Evolutionary conservation across 2,797 vertebrate species (phyloP).

Genomic region (Eulemur mongoz): DNA sequence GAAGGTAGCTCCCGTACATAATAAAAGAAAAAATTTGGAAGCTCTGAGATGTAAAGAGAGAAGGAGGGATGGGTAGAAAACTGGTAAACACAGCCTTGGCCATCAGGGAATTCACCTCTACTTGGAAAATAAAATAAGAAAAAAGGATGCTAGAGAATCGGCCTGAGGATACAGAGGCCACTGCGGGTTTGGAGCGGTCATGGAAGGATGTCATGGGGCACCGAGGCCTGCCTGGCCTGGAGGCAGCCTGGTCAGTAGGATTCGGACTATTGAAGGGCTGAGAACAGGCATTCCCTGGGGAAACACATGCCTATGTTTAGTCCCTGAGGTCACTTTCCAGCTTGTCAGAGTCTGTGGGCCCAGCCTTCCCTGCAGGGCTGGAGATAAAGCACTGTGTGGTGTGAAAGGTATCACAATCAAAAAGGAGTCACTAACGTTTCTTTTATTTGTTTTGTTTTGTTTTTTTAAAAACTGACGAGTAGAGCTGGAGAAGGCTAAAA

Average conservation of each 20-base stretch:
- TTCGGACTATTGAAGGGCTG: not conserved
- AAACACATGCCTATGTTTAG: accelerated
- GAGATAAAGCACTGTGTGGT: not conserved
- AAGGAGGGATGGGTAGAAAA: not conserved
- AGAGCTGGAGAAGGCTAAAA: not conserved
- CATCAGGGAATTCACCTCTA: not conserved
- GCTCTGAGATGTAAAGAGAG: not conserved
- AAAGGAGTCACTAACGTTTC: not conserved
- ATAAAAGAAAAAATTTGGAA: not conserved
- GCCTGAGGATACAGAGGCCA: not conserved
- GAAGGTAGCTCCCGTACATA: not conserved
- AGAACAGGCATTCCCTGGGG: not conserved
- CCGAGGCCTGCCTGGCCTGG: not conserved
- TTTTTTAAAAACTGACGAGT: not conserved
- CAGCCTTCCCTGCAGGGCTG: not conserved
- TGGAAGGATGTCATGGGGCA: not conserved
- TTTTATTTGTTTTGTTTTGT: no score
- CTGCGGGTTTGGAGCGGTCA: not conserved
- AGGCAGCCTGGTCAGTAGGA: not conserved
- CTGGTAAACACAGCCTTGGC: not conserved
- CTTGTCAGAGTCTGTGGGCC: no score
- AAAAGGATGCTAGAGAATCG: not conserved
- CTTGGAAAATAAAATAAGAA: not conserved
- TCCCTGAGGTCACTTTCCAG: not conserved
- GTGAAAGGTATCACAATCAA: not conserved